A percentile compares a stretch with the other conserved stretches of the same genome.
These are phyloP conservation scores for Nemotelus pantherinus DNA, from an alignment of 2,888 invertebrate species.

Conservation along the genomic window DNA sequence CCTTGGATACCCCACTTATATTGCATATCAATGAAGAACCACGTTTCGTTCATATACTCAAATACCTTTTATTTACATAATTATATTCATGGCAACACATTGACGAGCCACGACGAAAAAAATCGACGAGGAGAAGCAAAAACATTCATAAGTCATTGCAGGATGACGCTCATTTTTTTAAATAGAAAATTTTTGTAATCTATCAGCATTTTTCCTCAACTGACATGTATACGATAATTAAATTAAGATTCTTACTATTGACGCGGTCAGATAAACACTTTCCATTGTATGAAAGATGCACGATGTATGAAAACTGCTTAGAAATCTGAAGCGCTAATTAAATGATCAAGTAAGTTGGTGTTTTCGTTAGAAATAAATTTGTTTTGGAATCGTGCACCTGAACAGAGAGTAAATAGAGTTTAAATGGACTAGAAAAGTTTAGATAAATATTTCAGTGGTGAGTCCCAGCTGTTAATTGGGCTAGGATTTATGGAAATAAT, in stretches of 20 bases:
- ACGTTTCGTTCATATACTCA: too few relatives aligned
- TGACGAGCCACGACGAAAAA: too few relatives aligned
- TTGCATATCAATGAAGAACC: too few relatives aligned
- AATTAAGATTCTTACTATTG: not conserved
- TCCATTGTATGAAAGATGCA: not conserved
- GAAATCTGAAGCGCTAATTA: not conserved
- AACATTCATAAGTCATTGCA: too few relatives aligned
- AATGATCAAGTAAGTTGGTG: not conserved
- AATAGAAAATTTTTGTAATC: too few relatives aligned
- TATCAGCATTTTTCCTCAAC: too few relatives aligned
- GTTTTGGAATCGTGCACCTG: not conserved
- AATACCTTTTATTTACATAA: too few relatives aligned
- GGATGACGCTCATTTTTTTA: too few relatives aligned
- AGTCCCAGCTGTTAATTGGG: not conserved
- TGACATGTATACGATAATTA: not conserved
- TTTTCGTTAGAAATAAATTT: not conserved
- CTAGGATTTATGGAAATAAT: not conserved
- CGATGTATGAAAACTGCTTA: not conserved
- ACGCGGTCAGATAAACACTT: not conserved
- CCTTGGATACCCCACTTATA: too few relatives aligned
- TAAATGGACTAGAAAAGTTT: slow-evolving; percentile 1
- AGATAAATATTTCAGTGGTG: not conserved
- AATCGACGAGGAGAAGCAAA: too few relatives aligned
- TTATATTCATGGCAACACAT: too few relatives aligned
- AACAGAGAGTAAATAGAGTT: not conserved